Base-by-base conservation (phyloP, 2,888 invertebrate species). In the Limenitis camilla region DNA sequence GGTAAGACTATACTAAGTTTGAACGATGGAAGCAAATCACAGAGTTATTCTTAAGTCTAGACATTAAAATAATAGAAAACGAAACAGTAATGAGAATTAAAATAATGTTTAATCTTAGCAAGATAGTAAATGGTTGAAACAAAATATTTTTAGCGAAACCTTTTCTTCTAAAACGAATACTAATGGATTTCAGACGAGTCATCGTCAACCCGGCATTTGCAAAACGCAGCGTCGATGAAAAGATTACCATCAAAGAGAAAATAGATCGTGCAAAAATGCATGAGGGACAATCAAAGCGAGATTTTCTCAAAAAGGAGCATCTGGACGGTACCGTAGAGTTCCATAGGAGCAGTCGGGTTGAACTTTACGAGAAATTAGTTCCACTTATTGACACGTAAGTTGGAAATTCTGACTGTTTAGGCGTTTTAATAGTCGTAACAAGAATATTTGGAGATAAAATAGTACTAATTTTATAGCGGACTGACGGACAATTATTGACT, bases 361-460 rank as follows among this genome's bases (percentile, higher is more conserved):
- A 90, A 42, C 71, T 92, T 28, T 91, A 91, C 66, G 79, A 77
- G 49, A 92, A 91, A 74, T 69, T 92, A 49, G 91, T 91, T 68
- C 84, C 78, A 55, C 81, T 92, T 61, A 77, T 92, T 43, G 84
- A 81, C 59, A 88, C 90, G 92, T 92, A 79, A 89, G 91, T 53
- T 31, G 4, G 10, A 36, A n/a, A 35, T 35, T 4, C 5, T 2
- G 8, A 35, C 1, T 19, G 19, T 19, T 19, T 19, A 19, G 19
- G 19, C 19, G 19, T 19, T 19, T 19, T 19, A 19, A 19, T 19
- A 19, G 19, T 2, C 19, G 2, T 19, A 19, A 2, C 19, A 19
- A 19, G 19, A 19, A 19, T 19, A 3, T 19, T 19, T 19, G 2
- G 19, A 19, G 19, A 19, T 19, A 19, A 19, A 19, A 19, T 19